phyloP scores from a whole-genome alignment of 2,888 invertebrate genomes.

The Tethea ocularis region DNA sequence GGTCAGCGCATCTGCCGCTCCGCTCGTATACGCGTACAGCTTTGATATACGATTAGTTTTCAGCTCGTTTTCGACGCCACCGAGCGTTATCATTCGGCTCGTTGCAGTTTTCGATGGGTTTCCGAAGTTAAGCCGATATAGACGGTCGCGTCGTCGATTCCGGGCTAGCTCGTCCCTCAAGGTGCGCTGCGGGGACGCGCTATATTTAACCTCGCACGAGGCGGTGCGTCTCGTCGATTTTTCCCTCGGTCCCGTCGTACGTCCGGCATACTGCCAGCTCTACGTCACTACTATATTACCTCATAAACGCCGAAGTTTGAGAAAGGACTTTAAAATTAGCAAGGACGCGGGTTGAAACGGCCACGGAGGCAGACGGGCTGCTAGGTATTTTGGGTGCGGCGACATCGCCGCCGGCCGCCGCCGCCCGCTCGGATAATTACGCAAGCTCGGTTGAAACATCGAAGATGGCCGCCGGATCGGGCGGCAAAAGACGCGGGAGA shows the following conservation, averaged over 20 bases:
- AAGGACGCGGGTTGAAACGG: constrained; percentile 70
- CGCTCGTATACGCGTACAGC: constrained; percentile 50
- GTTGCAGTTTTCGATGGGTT: constrained; percentile 2
- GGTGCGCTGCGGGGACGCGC: constrained; percentile 59
- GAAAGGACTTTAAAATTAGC: constrained; percentile 82
- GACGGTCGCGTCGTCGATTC: constrained; percentile 18
- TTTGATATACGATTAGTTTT: constrained; percentile 81
- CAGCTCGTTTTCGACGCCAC: constrained; percentile 40
- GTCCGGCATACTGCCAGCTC: constrained; percentile 81
- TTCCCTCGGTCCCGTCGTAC: constrained; percentile 66
- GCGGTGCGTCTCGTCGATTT: constrained; percentile 59
- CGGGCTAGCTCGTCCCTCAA: constrained; percentile 63
- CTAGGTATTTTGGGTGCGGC: constrained; percentile 44
- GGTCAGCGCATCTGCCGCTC: constrained; percentile 77
- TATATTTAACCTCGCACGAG: constrained; percentile 44
- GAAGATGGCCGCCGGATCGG: constrained; percentile 70
- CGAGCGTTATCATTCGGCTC: background rate
- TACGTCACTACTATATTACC: constrained; percentile 76
- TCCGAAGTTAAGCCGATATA: background rate
- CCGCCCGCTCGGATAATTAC: constrained; percentile 60
- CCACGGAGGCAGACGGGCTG: constrained; percentile 46
- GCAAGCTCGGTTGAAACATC: constrained; percentile 53
- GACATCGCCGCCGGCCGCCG: constrained; percentile 49
- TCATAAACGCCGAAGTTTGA: constrained; percentile 78
- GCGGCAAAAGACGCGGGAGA: constrained; percentile 76